These are phyloP conservation scores for Oophaga pumilio DNA, from an alignment of 2,113 vertebrate genomes.

Conservation along the genomic window DNA sequence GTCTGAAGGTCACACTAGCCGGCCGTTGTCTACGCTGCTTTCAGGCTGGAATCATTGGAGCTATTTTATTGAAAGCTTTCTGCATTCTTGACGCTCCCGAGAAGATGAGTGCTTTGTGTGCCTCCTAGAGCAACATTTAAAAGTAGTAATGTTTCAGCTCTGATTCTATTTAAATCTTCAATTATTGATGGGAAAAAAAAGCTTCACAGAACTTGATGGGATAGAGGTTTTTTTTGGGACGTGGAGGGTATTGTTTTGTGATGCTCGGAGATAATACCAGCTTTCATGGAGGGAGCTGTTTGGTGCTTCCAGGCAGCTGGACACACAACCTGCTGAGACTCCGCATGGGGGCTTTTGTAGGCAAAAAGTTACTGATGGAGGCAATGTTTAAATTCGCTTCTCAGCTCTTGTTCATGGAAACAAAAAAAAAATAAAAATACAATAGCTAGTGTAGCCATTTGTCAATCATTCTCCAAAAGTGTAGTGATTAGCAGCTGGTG, in stretches of 20 bases:
- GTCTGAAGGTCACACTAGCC: neutral
- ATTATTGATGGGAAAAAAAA: slow-evolving; percentile 19
- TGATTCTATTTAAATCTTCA: slow-evolving; percentile 42
- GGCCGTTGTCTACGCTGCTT: neutral
- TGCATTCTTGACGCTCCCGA: neutral
- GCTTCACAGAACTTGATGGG: neutral
- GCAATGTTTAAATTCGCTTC: neutral
- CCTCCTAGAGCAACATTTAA: slow-evolving; percentile 22
- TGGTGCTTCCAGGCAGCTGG: neutral
- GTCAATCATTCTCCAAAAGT: neutral
- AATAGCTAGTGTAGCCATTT: neutral
- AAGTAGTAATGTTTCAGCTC: slow-evolving; percentile 11
- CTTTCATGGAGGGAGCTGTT: neutral
- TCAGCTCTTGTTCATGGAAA: neutral
- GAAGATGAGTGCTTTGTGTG: slow-evolving; percentile 15
- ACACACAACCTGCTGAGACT: neutral
- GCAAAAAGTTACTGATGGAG: slow-evolving; percentile 14
- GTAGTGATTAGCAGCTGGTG: neutral
- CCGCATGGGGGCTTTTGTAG: neutral
- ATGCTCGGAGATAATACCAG: neutral
- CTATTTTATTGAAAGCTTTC: slow-evolving; percentile 43
- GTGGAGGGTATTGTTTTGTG: slow-evolving; percentile 13
- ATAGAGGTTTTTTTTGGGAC: neutral
- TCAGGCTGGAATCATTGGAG: neutral
- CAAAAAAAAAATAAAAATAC: neutral